These are phyloP conservation scores for Platynereis dumerilii DNA, from an alignment of 2,888 invertebrate genomes.

Conservation along the genomic window DNA sequence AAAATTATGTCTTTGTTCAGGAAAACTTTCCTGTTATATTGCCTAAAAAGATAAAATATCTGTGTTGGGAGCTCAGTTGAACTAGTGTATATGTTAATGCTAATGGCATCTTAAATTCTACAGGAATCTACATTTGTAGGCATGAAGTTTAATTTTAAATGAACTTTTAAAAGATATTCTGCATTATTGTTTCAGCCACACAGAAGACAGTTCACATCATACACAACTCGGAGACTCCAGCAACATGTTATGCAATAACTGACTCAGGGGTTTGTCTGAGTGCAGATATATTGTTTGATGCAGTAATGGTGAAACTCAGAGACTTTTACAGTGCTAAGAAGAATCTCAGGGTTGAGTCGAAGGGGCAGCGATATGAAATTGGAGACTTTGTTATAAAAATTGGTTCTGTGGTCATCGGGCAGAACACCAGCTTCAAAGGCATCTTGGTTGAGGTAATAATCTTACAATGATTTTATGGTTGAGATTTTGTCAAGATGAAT, in stretches of 20 bases:
- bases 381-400: conserved; percentile 94
- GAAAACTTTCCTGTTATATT: too few relatives aligned
- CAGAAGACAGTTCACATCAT: conserved; percentile 88
- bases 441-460: conserved; percentile 81
- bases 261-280: conserved; percentile 85
- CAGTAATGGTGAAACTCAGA: conserved; percentile 87
- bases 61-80: too few relatives aligned
- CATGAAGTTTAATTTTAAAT: too few relatives aligned
- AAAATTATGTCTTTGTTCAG: too few relatives aligned
- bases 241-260: conserved; percentile 88
- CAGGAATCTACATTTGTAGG: too few relatives aligned
- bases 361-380: conserved; percentile 69
- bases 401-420: conserved; percentile 90
- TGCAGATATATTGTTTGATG: conserved; percentile 88
- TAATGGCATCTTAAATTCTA: too few relatives aligned
- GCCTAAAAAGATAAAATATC: too few relatives aligned
- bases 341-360: conserved; percentile 75
- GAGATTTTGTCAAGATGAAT: too few relatives aligned
- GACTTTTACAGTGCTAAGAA: conserved; percentile 85
- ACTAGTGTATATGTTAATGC: too few relatives aligned
- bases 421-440: conserved; percentile 82
- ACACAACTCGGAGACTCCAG: conserved; percentile 94
- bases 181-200: conserved; percentile 68
- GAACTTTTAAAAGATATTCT: too few relatives aligned
- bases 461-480: too few relatives aligned